Evolutionary conservation across 2,797 vertebrate genomes (phyloP), one percentile per base, ranked within the genome.

Genomic region (Pipistrellus kuhlii): DNA sequence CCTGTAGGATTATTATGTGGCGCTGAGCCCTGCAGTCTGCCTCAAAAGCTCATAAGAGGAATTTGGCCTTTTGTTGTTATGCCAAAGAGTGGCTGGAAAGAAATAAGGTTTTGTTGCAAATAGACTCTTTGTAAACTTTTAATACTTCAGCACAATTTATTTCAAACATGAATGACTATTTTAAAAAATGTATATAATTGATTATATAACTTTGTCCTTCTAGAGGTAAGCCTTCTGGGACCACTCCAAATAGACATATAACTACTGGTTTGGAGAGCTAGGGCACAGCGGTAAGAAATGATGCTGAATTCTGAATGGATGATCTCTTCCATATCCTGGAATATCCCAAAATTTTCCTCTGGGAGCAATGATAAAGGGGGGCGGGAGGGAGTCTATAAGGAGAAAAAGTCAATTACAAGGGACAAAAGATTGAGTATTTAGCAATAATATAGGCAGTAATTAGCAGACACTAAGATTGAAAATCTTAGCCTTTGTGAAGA

Each of bases 51-150:
- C 51, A 59, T 30, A 23, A 84, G 95, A 98, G 91, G 97, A 98
- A 98, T 98, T 97, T 94, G 91, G 93, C 93, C 95, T 97, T 97
- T 96, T 93, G 92, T 95, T 81, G 53, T 91, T 69, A n/a, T 57
- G 89, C 94, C 97, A 71, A 51, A 84, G 88, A 66, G 51, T 85
- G 71, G 11, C 57, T 96, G 82, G 90, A 88, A 97, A 97, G 96
- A 97, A 94, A 97, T 95, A 96, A 55, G 46, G 76, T 85, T 96
- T 95, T 97, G 84, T 92, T 95, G 8, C 69, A 93, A 72, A 80
- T 35, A 91, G 83, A 96, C 75, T 87, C 71, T 97, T 88, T 44
- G 44, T 21, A 72, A 76, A 73, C 75, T 89, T 96, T 88, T 46
- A 85, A 81, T 41, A 93, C 94, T 93, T 88, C 68, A 95, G 41